Evolutionary conservation across 2,113 vertebrate species (phyloP).

Genomic region (Platycercus adscitus): DNA sequence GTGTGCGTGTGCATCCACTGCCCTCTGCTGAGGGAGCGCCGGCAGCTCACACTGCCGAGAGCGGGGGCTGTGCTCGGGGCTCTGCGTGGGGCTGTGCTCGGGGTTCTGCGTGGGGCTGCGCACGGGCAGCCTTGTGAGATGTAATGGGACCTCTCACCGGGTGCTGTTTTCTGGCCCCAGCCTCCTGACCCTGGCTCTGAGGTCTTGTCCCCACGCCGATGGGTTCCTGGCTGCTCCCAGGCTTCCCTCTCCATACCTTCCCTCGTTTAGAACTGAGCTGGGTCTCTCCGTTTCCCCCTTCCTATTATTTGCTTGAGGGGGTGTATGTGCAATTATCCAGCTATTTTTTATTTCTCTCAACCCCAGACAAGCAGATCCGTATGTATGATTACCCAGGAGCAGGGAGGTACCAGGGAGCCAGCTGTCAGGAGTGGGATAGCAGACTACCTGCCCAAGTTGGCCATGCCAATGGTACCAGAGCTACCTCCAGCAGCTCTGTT

Average conservation of each 20-base stretch:
- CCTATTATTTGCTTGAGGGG: neutral
- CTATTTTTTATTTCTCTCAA: neutral
- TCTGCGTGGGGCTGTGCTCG: neutral
- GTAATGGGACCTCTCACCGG: neutral
- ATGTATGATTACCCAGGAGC: neutral
- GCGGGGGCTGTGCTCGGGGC: neutral
- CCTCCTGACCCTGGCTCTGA: neutral
- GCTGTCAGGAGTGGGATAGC: neutral
- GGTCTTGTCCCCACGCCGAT: neutral
- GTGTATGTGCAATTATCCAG: neutral
- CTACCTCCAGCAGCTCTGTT: neutral
- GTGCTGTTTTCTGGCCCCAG: neutral
- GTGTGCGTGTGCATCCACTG: slow-evolving; percentile 10
- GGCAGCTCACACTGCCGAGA: neutral
- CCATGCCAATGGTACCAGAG: neutral
- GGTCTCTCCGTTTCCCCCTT: neutral
- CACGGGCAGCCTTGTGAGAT: neutral
- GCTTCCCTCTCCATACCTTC: neutral
- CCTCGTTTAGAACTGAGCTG: neutral
- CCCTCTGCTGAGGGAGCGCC: slow-evolving; percentile 25
- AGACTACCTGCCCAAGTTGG: neutral
- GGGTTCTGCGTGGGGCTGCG: neutral
- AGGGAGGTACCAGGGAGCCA: neutral
- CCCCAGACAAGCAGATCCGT: neutral
- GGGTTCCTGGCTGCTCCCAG: neutral